These are phyloP conservation scores for Dysmachus trigonus DNA, from an alignment of 2,888 invertebrate species.

Conservation along the genomic window DNA sequence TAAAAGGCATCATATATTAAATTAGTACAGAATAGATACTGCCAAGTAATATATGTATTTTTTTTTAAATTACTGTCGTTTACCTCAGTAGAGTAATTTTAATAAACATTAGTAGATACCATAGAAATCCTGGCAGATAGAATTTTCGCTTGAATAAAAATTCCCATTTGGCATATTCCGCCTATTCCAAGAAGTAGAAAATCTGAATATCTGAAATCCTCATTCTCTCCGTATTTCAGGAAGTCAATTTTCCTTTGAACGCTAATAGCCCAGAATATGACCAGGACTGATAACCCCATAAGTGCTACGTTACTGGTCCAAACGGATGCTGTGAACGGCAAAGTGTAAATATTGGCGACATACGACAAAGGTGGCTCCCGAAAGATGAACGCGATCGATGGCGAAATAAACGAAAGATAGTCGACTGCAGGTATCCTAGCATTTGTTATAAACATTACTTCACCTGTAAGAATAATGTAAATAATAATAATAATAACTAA, in stretches of 20 bases:
- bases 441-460: constrained; percentile 60
- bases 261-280: constrained; percentile 22
- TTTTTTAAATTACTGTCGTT: too few species aligned
- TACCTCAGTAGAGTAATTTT: not conserved
- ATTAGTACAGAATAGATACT: too few species aligned
- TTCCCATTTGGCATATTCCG: constrained; percentile 16
- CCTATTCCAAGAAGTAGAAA: not conserved
- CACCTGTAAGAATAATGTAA: constrained; percentile 55
- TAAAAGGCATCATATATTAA: too few species aligned
- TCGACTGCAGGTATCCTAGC: constrained; percentile 64
- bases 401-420: constrained; percentile 68
- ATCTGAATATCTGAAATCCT: not conserved
- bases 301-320: constrained; percentile 70
- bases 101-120: not conserved
- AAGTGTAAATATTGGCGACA: constrained; percentile 72
- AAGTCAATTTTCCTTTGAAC: not conserved
- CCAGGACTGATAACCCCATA: constrained; percentile 53
- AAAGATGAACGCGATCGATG: constrained; percentile 71
- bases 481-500: not conserved
- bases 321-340: constrained; percentile 72
- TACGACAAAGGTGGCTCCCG: constrained; percentile 73
- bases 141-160: not conserved
- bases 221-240: not conserved
- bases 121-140: not conserved
- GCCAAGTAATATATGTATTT: too few species aligned